phyloP scores from a whole-genome alignment of 2,888 invertebrate genomes.

The Pollenia labialis region DNA sequence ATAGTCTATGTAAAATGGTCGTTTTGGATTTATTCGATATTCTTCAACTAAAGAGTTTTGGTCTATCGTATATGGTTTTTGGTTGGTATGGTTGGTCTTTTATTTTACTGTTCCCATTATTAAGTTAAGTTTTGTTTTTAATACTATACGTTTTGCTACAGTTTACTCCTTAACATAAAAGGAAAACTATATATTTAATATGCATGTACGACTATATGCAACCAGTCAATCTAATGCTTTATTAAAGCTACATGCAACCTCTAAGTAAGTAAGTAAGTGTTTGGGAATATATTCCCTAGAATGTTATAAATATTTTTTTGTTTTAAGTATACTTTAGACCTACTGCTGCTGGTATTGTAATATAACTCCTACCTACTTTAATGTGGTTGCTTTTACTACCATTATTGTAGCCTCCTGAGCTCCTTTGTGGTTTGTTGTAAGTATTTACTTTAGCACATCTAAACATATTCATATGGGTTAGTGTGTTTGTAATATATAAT shows the following conservation, averaged over 20 bases:
- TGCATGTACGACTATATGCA: neutral
- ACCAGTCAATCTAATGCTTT: constrained; percentile 7
- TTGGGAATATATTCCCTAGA: constrained; percentile 29
- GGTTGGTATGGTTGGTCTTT: neutral
- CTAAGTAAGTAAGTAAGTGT: neutral
- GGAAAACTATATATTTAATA: neutral
- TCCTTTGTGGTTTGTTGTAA: constrained; percentile 12
- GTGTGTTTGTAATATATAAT: neutral
- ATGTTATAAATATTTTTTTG: neutral
- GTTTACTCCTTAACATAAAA: constrained; percentile 7
- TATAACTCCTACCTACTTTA: neutral
- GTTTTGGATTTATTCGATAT: neutral
- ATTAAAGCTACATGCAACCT: neutral
- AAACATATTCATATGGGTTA: neutral
- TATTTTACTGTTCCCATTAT: constrained; percentile 14
- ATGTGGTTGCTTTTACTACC: constrained; percentile 26
- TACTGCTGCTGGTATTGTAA: neutral
- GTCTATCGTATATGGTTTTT: neutral
- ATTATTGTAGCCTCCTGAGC: constrained; percentile 20
- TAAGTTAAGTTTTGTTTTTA: constrained; percentile 26
- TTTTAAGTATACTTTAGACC: constrained; percentile 2
- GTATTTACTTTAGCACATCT: neutral
- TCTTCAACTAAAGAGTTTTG: neutral
- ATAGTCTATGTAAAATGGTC: neutral
- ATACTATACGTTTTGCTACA: neutral